Evolutionary conservation across 2,113 vertebrate species (phyloP).

Genomic region (Irena cyanogastra): DNA sequence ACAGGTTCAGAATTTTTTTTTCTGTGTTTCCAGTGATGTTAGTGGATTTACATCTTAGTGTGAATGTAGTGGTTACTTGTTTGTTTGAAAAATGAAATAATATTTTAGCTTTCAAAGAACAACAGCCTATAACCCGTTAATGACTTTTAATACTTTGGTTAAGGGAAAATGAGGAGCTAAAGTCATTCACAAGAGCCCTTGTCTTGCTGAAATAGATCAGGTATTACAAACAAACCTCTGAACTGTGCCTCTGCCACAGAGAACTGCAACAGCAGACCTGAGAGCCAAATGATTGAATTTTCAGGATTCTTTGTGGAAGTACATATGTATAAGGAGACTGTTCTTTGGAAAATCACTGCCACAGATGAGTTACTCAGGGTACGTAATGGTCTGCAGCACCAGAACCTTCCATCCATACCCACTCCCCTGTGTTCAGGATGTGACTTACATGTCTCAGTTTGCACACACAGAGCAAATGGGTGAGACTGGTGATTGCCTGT

Average conservation of each 20-base stretch:
- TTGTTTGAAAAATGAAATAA: background rate
- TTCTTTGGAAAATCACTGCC: background rate
- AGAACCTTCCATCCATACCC: background rate
- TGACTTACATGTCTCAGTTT: rapidly evolving
- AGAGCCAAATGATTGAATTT: background rate
- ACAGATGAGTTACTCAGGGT: background rate
- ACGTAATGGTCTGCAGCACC: background rate
- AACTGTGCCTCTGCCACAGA: background rate
- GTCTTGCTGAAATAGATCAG: background rate
- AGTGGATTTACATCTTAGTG: background rate
- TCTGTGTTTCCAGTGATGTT: background rate
- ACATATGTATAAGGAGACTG: rapidly evolving
- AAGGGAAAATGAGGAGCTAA: background rate
- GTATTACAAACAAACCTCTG: background rate
- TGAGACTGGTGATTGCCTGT: background rate
- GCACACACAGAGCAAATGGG: rapidly evolving
- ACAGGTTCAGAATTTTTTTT: background rate
- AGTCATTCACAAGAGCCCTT: background rate
- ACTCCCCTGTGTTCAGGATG: background rate
- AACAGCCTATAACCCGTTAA: background rate
- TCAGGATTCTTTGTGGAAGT: background rate
- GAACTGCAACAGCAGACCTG: background rate
- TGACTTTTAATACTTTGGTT: background rate
- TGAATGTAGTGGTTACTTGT: background rate
- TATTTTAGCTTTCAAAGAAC: background rate